Base-by-base conservation (phyloP, 1,140 invertebrate species). In the Drosophila sturtevanti region DNA sequence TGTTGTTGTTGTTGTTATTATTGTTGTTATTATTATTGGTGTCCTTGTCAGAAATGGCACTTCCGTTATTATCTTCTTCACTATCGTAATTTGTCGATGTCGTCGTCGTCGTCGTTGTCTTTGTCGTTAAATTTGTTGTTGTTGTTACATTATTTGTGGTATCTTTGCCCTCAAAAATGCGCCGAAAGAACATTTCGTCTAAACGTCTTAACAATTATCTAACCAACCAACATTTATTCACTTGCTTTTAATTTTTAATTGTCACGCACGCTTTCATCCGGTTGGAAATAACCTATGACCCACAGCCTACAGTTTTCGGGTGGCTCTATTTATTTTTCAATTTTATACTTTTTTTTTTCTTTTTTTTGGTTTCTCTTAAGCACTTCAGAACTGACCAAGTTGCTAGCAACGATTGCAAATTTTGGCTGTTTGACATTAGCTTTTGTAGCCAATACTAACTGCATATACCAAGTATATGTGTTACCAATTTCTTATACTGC, bases 241-340 rank as follows among this genome's bases (percentile, higher is more conserved):
- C 66, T 86, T 65, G 37, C 16, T 63, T 76, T 69, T 87, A 81
- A 90, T 81, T 79, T 61, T 62, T 66, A 72, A 67, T 31, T 70
- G 78, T 81, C 81, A 81, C 86, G 84, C 84, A 89, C 72, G 68
- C 72, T 60, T 69, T 75, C 80, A 89, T 89, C 77, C 80, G 85
- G 68, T 64, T 35, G 22, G 16, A 65, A 70, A 31, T 27, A 12
- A 37, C 24, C 31, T 66, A 37, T 56, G 48, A 66, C 52, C 38
- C 41, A 44, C 41, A 9, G 7, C 41, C 41, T 44, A 44, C 1
- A 7, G 11, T 22, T 31, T n/a, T n/a, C n/a, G 35, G n/a, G 38
- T 48, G 24, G 14, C 18, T 52, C 14, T 44, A 44, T 14, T 16
- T 44, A 5, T 35, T 27, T 35, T 0, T 56, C 9, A 18, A 24